Conservation (phyloP, 2,113 vertebrate genomes). For the Halcyon malimbica region DNA sequence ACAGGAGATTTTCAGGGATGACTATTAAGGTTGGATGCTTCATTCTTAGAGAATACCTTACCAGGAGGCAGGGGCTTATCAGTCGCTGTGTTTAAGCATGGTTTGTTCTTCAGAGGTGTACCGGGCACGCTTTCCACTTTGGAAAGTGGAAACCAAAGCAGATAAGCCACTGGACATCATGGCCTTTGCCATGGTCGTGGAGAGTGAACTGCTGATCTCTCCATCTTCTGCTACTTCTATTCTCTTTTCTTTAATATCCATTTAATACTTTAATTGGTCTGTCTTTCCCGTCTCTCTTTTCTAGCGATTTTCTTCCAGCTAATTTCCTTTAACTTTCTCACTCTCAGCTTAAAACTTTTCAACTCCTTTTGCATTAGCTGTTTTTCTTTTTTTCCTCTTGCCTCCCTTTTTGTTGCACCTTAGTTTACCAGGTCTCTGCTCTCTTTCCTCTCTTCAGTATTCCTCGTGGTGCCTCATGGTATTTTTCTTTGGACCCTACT, state of each 20-base stretch:
- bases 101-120: neutral
- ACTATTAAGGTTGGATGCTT: neutral
- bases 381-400: neutral
- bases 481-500: neutral
- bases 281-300: neutral
- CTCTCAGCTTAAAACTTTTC: neutral
- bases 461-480: neutral
- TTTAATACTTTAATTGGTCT: neutral
- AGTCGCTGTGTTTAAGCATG: neutral
- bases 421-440: neutral
- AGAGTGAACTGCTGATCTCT: neutral
- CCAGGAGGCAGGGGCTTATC: neutral
- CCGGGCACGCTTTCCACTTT: fast-evolving
- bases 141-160: neutral
- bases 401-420: neutral
- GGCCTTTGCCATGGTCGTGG: neutral
- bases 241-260: neutral
- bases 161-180: neutral
- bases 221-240: neutral
- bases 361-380: neutral
- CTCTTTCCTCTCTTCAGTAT: neutral
- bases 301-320: neutral
- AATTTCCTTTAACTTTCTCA: neutral
- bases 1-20: neutral
- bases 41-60: neutral